Evolutionary conservation across 1,140 invertebrate species (phyloP).

Genomic region (Sogatella furcifera): DNA sequence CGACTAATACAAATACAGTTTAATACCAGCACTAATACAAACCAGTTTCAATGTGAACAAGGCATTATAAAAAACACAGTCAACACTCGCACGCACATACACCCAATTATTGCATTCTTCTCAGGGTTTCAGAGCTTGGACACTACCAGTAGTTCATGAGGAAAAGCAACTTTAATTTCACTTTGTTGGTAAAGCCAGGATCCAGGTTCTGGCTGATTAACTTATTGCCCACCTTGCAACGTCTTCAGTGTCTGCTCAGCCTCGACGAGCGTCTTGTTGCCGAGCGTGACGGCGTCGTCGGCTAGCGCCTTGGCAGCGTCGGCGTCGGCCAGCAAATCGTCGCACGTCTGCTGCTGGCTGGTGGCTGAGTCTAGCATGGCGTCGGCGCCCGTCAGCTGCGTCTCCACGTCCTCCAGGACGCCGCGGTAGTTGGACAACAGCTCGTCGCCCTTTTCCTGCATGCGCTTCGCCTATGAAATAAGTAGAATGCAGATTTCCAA

Average conservation of each 20-base stretch:
- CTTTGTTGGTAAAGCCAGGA: no score
- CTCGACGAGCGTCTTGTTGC: constrained; percentile 74
- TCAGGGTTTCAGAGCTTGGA: no score
- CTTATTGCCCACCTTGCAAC: constrained; percentile 49
- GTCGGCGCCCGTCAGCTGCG: constrained; percentile 38
- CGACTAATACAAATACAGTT: no score
- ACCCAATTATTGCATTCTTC: no score
- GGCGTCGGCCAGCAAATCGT: constrained; percentile 55
- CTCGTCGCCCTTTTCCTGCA: constrained; percentile 24
- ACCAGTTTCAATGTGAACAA: no score
- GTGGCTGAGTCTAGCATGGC: constrained; percentile 40
- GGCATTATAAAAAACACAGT: no score
- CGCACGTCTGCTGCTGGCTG: constrained; percentile 47
- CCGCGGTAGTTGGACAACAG: constrained; percentile 17
- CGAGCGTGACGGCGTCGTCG: constrained; percentile 66
- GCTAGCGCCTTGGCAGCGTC: constrained; percentile 60
- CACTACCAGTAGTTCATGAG: no score
- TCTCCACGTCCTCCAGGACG: constrained; percentile 47
- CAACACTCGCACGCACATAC: no score
- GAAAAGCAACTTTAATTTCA: no score
- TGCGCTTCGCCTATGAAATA: constrained; percentile 21
- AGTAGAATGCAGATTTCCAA: background rate
- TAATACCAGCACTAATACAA: no score
- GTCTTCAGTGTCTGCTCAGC: constrained; percentile 78
- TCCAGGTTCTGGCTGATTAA: no score